phyloP scores from a whole-genome alignment of 2,113 vertebrate genomes.

The Notechis scutatus region DNA sequence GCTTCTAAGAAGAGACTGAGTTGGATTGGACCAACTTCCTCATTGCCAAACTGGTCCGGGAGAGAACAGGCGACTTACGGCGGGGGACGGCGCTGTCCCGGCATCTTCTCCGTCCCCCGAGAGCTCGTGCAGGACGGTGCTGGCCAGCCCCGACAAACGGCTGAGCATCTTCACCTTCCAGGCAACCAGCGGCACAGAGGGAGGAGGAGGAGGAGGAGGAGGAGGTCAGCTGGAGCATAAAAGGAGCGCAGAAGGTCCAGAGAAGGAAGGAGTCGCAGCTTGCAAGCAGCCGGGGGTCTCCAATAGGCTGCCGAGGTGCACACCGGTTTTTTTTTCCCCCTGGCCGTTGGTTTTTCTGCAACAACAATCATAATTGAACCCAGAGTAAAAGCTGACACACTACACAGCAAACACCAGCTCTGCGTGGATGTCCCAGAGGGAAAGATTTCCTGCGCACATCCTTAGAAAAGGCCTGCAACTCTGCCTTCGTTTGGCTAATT shows the following conservation, averaged over 20 bases:
- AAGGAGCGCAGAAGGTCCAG: background rate
- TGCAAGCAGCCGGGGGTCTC: background rate
- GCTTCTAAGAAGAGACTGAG: background rate
- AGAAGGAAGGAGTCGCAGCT: background rate
- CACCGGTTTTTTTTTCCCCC: fast-evolving
- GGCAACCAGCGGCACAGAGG: constrained; percentile 15
- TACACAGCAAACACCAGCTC: background rate
- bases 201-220: no score
- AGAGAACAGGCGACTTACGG: constrained; percentile 62
- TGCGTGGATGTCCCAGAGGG: background rate
- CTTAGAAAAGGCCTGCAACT: background rate
- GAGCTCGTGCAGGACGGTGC: constrained; percentile 85
- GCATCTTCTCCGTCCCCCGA: constrained; percentile 71
- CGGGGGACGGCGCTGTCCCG: constrained; percentile 17
- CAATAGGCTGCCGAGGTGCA: background rate
- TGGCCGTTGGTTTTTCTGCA: background rate
- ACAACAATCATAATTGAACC: background rate
- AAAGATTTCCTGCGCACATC: background rate
- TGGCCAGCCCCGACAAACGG: constrained; percentile 82
- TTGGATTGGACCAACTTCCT: background rate
- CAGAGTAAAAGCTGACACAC: background rate
- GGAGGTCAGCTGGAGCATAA: background rate
- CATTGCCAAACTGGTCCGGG: background rate
- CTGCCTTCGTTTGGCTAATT: background rate
- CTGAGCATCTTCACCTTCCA: constrained; percentile 82